Percentiles rank a stretch among this genome's conserved stretches.
phyloP scores from a whole-genome alignment of 2,797 vertebrate genomes.

The Selene dorsalis region DNA sequence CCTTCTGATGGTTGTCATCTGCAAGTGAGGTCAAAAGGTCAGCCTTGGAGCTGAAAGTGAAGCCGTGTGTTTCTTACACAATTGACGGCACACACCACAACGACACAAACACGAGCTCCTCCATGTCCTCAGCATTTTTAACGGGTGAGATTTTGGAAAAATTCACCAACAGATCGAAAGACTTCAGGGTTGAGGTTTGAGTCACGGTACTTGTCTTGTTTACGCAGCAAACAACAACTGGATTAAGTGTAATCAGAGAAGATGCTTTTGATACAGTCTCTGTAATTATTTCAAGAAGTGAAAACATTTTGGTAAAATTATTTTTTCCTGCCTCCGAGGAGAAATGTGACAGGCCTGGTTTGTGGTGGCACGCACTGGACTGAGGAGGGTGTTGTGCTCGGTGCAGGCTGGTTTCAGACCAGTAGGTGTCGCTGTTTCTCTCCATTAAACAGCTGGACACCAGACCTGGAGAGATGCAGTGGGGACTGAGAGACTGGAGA shows the following conservation, averaged over 20 bases:
- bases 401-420: slow-evolving; percentile 11
- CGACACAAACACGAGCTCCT: not conserved
- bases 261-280: slow-evolving; percentile 13
- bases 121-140: not conserved
- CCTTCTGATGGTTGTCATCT: not conserved
- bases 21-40: not conserved
- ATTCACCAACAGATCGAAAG: slow-evolving; percentile 13
- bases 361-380: slow-evolving; percentile 14
- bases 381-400: slow-evolving; percentile 7
- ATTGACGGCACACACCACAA: not conserved
- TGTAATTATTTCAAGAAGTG: slow-evolving; percentile 36
- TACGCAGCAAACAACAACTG: slow-evolving; percentile 10
- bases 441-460: slow-evolving; percentile 29
- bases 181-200: slow-evolving; percentile 7
- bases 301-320: slow-evolving; percentile 26
- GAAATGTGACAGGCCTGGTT: slow-evolving; percentile 22
- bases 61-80: not conserved
- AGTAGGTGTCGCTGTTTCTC: slow-evolving; percentile 69
- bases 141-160: not conserved
- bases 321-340: slow-evolving; percentile 38
- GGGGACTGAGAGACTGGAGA: slow-evolving; percentile 12
- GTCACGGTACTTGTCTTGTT: slow-evolving; percentile 13
- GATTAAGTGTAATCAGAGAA: slow-evolving; percentile 34
- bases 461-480: slow-evolving; percentile 19
- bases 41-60: not conserved